Base-by-base conservation (phyloP, 2,113 vertebrate species). In the Willisornis vidua region DNA sequence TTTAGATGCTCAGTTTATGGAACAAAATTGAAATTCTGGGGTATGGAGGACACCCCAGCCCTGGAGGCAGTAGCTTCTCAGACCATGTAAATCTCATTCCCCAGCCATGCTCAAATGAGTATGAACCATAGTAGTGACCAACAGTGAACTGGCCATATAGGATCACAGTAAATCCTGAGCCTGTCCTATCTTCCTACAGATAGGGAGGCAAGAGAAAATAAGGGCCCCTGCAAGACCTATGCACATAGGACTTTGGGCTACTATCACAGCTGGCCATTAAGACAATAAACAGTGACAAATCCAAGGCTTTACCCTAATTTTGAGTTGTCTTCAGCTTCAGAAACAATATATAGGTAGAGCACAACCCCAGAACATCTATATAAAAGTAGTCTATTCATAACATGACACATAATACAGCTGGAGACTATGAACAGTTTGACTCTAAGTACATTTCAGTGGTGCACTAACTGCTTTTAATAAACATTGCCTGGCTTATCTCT, bases 401-500 rank as follows among this genome's bases (percentile, higher is more conserved):
- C 17, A 61, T 1, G 12, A 61, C 59, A 46, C 13, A 29, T 41
- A 65, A 62, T 37, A 61, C 48, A 61, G 49, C 4, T 22, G n/a
- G 33, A 59, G 33, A 90, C 72, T 81, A 89, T 61, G 89, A 66
- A 65, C 48, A 23, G 29, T 63, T 67, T 52, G 59, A 67, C 78
- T 91, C 71, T 91, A 91, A 57, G 37, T 80, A 7, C 26, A 74
- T 63, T 94, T 94, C 75, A 77, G 35, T 71, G 45, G 9, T 81
- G 43, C 41, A 51, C 49, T 58, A 95, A 83, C 70, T 63, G 55
- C 26, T 87, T 37, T 65, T 85, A 67, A 91, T 45, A 87, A 91
- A 65, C 29, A 71, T 71, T 93, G 74, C 18, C 88, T 98, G 89
- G 48, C 35, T 94, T 97, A 94, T 94, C 91, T 97, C 81, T 66